Conservation (phyloP, 2,888 invertebrate species). For the Cosmia pyralina region DNA sequence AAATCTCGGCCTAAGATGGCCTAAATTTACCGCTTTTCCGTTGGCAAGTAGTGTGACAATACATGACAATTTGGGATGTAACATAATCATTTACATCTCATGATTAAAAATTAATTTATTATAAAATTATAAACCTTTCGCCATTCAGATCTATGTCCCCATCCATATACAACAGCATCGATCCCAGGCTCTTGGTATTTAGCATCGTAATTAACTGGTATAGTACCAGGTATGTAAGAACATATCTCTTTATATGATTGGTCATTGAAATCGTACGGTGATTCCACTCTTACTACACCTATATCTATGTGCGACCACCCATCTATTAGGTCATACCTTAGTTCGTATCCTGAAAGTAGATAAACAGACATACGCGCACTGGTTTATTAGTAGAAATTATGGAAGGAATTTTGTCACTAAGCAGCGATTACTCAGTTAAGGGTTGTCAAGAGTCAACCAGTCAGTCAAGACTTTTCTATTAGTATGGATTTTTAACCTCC, state of each 20-base stretch:
- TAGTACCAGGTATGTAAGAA: slow-evolving; percentile 66
- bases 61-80: neutral
- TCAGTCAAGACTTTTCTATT: too few relatives aligned
- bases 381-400: neutral
- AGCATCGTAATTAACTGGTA: slow-evolving; percentile 68
- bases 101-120: neutral
- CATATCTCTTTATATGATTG: slow-evolving; percentile 53
- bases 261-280: slow-evolving; percentile 66
- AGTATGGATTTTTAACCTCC: too few relatives aligned
- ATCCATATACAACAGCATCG: slow-evolving; percentile 69
- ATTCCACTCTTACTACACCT: slow-evolving; percentile 74
- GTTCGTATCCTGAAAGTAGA: slow-evolving; percentile 69
- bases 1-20: neutral
- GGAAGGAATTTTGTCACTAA: neutral
- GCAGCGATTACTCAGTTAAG: too few relatives aligned
- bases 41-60: neutral
- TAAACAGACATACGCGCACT: neutral
- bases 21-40: neutral
- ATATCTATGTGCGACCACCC: slow-evolving; percentile 76
- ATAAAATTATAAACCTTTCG: slow-evolving; percentile 65
- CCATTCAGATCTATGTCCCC: slow-evolving; percentile 69
- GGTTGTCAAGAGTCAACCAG: too few relatives aligned
- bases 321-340: slow-evolving; percentile 67
- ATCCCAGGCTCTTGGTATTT: slow-evolving; percentile 61
- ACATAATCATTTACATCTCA: too few relatives aligned